Evolutionary conservation across 2,113 vertebrate species (phyloP).

Genomic region (Crotalus tigris): DNA sequence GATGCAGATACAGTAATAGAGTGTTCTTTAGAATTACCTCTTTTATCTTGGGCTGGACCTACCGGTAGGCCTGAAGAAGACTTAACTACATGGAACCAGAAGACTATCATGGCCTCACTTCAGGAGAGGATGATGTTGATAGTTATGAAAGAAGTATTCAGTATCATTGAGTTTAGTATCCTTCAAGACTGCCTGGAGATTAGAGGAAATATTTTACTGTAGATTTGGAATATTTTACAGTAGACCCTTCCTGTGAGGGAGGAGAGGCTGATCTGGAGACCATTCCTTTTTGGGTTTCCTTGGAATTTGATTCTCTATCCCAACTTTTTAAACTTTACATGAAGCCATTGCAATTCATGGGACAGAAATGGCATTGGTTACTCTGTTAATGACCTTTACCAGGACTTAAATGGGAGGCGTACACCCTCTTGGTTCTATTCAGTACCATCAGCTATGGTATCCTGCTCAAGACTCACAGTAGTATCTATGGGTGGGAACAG

Average conservation of each 20-base stretch:
- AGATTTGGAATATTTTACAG: not conserved
- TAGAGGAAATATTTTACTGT: not conserved
- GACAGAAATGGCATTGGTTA: not conserved
- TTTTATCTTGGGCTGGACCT: not conserved
- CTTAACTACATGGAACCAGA: not conserved
- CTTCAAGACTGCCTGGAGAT: not conserved
- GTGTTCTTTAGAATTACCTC: not conserved
- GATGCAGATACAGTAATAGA: not conserved
- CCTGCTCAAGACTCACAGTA: not conserved
- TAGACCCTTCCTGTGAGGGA: not conserved
- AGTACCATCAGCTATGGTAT: not conserved
- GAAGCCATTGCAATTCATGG: not conserved
- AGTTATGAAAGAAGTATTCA: not conserved
- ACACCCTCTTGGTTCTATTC: not conserved
- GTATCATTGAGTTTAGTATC: not conserved
- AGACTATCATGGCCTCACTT: not conserved
- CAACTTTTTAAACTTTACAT: not conserved
- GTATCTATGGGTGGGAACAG: not conserved
- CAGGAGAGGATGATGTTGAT: not conserved
- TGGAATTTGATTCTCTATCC: not conserved
- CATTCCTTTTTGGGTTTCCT: not conserved
- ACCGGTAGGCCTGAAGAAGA: not conserved
- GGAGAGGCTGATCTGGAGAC: not conserved
- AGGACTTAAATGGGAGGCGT: not conserved
- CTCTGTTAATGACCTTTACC: not conserved